Evolutionary conservation across 2,113 vertebrate species (phyloP), one percentile per base, ranked within the genome.

Genomic region (Sander lucioperca): DNA sequence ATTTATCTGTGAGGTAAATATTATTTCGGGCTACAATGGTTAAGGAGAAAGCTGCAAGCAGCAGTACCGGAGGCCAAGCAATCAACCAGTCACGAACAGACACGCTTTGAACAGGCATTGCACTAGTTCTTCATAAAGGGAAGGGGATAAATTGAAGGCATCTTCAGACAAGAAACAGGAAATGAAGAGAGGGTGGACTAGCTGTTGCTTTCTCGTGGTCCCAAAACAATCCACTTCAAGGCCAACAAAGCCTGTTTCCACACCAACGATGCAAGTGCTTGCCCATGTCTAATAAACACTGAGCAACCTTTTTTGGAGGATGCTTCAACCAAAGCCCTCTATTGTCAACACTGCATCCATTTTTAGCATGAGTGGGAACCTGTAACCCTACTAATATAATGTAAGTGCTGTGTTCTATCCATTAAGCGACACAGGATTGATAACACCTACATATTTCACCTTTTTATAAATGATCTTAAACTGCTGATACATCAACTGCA

Each of bases 311-410:
- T 63, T 83, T 64, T 64, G 27, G 30, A 71, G 58, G 18, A 66
- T 47, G 59, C 67, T 85, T 88, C 50, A 87, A 61, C 48, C 36
- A 39, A 8, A 58, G 43, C 65, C 25, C 72, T 74, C 79, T 23
- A 18, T 58, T 82, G 39, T 68, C 27, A 78, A 14, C 13, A 67
- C 43, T 57, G 64, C 51, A 11, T 85, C 76, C 25, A 80, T 66
- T 81, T 87, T 89, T 87, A 87, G 73, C 61, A 25, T 11, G 72
- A 90, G 79, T 82, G 72, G 58, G 43, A 47, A 77, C 86, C 67
- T 77, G n/a, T 65, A 58, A 82, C 77, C 75, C 68, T 16, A 3
- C 64, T 56, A n/a, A 4, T 61, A 27, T 23, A 14, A 4, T 61
- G 36, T 23, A 14, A 82, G 61, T 36, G 16, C 72, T 75, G 56